phyloP scores from a whole-genome alignment of 2,797 vertebrate species.

The Lagodon rhomboides region DNA sequence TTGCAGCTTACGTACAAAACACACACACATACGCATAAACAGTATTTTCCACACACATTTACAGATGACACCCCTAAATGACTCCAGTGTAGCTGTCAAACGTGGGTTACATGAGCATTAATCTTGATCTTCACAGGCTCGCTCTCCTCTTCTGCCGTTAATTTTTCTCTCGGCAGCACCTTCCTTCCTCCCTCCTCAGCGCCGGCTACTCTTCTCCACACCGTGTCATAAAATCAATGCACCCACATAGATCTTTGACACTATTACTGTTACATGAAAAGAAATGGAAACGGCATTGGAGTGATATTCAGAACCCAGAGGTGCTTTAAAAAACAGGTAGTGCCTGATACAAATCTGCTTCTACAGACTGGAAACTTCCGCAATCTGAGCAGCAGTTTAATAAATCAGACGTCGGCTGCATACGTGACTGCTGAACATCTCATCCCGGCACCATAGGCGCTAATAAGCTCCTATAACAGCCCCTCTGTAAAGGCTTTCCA shows the following conservation, averaged over 20 bases:
- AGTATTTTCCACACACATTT: slow-evolving; percentile 21
- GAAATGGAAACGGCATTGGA: slow-evolving; percentile 49
- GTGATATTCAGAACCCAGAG: slow-evolving; percentile 19
- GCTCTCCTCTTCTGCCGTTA: slow-evolving; percentile 36
- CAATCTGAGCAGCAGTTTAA: slow-evolving; percentile 11
- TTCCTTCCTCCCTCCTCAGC: slow-evolving; percentile 43
- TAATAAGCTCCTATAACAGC: slow-evolving; percentile 3
- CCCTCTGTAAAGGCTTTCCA: not conserved
- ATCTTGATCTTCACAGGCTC: slow-evolving; percentile 68
- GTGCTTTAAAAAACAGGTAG: not conserved
- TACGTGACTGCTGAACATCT: not conserved
- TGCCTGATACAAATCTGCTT: slow-evolving; percentile 10
- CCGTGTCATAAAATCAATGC: slow-evolving; percentile 76
- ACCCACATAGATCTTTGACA: slow-evolving; percentile 58
- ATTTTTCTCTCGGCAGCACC: slow-evolving; percentile 47
- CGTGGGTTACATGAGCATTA: slow-evolving; percentile 61
- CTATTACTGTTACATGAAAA: slow-evolving; percentile 49
- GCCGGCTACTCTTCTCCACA: slow-evolving; percentile 34
- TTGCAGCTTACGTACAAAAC: slow-evolving; percentile 22
- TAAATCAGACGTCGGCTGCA: slow-evolving; percentile 19
- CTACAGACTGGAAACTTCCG: slow-evolving; percentile 14
- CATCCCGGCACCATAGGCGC: not conserved
- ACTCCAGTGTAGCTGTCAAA: slow-evolving; percentile 64
- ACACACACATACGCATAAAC: not conserved
- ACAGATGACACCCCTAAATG: slow-evolving; percentile 56